These are phyloP conservation scores for Chalcosyrphus nemorum DNA, from an alignment of 2,888 invertebrate genomes.

Conservation along the genomic window DNA sequence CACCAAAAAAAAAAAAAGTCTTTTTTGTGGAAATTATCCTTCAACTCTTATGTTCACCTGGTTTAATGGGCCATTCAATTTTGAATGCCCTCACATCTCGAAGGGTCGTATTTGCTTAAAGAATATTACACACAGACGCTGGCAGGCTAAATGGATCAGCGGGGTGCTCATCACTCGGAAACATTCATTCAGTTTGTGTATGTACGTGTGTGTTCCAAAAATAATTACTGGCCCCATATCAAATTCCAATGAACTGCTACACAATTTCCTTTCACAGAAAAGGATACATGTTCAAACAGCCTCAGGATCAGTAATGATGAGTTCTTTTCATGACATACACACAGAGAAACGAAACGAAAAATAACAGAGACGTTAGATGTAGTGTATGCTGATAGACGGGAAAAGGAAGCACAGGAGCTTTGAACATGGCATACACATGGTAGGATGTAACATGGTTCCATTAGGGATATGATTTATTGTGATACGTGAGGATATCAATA, in stretches of 20 bases:
- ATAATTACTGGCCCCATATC: slow-evolving; percentile 62
- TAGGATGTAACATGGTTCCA: slow-evolving; percentile 32
- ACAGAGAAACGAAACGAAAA: slow-evolving; percentile 1
- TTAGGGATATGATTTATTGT: slow-evolving; percentile 62
- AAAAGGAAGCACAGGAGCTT: slow-evolving; percentile 20
- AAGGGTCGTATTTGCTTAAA: slow-evolving; percentile 32
- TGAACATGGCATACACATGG: not conserved
- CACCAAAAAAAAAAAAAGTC: slow-evolving; percentile 12
- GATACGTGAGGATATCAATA: slow-evolving; percentile 53
- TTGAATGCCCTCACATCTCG: slow-evolving; percentile 19
- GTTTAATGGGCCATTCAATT: slow-evolving; percentile 49
- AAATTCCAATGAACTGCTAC: slow-evolving; percentile 55
- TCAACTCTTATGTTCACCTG: slow-evolving; percentile 17
- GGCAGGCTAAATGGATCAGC: slow-evolving; percentile 22
- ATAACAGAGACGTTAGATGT: not conserved
- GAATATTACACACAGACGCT: not conserved
- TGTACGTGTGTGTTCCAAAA: slow-evolving; percentile 35
- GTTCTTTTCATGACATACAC: slow-evolving; percentile 48
- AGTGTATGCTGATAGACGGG: not conserved
- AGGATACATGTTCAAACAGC: slow-evolving; percentile 62
- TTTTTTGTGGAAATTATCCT: slow-evolving; percentile 5
- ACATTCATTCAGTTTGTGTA: not conserved
- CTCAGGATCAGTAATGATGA: slow-evolving; percentile 53
- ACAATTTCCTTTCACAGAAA: slow-evolving; percentile 29
- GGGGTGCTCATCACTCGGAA: slow-evolving; percentile 18